phyloP scores from a whole-genome alignment of 1,140 invertebrate species.

The Palaemon carinicauda region DNA sequence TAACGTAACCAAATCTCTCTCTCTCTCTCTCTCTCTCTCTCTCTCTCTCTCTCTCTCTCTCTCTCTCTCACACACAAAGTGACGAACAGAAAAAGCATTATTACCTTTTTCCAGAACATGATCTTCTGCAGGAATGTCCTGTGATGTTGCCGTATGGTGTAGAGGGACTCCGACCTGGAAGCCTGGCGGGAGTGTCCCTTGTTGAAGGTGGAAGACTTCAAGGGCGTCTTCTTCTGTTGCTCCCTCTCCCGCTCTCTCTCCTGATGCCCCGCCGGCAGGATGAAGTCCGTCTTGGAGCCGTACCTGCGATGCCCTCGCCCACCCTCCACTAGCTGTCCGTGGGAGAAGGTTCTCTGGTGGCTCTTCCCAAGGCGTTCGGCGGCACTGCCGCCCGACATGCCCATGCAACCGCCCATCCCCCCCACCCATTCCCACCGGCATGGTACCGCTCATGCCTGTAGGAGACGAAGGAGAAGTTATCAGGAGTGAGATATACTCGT shows the following conservation, averaged over 20 bases:
- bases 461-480: neutral
- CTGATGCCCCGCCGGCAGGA: constrained; percentile 71
- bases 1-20: no score
- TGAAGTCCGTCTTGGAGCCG: constrained; percentile 87
- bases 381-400: neutral
- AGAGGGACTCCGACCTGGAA: constrained; percentile 83
- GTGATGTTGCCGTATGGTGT: constrained; percentile 79
- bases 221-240: constrained; percentile 14
- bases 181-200: constrained; percentile 71
- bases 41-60: no score
- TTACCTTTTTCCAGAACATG: constrained; percentile 62
- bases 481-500: no score
- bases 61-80: no score
- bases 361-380: constrained; percentile 65
- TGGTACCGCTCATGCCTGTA: neutral
- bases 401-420: neutral
- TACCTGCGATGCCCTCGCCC: constrained; percentile 77
- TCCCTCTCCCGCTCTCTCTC: constrained; percentile 61
- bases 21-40: no score
- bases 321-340: constrained; percentile 76
- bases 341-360: constrained; percentile 85
- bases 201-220: constrained; percentile 44
- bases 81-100: neutral
- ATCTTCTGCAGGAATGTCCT: constrained; percentile 59
- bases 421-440: neutral